These are phyloP conservation scores for Xylophagus ater DNA, from an alignment of 2,888 invertebrate genomes.

Conservation along the genomic window DNA sequence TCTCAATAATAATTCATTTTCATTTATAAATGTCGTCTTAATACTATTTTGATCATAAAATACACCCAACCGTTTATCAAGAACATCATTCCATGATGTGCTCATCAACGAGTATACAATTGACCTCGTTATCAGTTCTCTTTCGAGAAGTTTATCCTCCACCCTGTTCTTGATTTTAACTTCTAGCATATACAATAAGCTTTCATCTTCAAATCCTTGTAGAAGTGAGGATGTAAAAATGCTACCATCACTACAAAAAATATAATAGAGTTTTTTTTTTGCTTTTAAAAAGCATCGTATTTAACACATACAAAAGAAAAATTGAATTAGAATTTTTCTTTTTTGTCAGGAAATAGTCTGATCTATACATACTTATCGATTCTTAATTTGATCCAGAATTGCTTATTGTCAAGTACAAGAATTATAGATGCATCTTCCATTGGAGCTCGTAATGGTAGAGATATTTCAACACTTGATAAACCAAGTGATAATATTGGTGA, in stretches of 20 bases:
- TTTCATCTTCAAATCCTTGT: conserved; percentile 26
- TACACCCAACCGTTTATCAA: conserved; percentile 13
- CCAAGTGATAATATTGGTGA: conserved; percentile 24
- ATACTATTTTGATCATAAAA: conserved; percentile 13
- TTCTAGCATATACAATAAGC: conserved; percentile 29
- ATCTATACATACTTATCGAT: conserved; percentile 22
- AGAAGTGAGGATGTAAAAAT: conserved; percentile 24
- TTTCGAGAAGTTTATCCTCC: conserved; percentile 20
- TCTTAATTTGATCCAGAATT: conserved; percentile 25
- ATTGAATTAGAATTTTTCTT: conserved; percentile 14
- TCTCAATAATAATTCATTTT: conserved; percentile 13
- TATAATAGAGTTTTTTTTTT: too few relatives aligned
- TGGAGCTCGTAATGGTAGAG: conserved; percentile 24
- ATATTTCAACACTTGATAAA: conserved; percentile 22
- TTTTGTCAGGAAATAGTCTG: too few relatives aligned
- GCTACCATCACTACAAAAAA: conserved; percentile 18
- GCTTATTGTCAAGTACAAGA: conserved; percentile 21
- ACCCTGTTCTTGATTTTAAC: conserved; percentile 25
- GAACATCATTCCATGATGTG: conserved; percentile 20
- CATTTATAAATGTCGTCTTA: conserved; percentile 12
- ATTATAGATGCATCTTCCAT: conserved; percentile 24
- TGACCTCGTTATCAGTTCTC: conserved; percentile 25
- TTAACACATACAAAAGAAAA: conserved; percentile 1
- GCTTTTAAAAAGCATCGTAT: conserved; percentile 1
- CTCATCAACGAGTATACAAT: conserved; percentile 24